Conservation (phyloP, 2,113 vertebrate species). For the Semnornis frantzii region DNA sequence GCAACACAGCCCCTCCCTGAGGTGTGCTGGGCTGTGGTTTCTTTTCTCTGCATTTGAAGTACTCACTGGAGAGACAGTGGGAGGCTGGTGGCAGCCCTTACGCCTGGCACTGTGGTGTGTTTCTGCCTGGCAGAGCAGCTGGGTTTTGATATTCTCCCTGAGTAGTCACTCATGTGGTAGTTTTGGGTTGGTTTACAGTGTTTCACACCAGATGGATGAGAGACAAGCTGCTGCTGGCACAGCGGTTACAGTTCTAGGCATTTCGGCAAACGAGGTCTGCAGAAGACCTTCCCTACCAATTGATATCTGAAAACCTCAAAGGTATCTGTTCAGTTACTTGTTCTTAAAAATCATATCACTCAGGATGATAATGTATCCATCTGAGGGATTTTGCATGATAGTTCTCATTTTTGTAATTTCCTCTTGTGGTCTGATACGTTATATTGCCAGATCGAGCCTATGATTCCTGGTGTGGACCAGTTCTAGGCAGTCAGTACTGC, state of each 20-base stretch:
- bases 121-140: neutral
- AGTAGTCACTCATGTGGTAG: neutral
- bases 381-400: neutral
- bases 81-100: neutral
- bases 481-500: neutral
- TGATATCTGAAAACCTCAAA: neutral
- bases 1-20: neutral
- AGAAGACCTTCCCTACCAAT: neutral
- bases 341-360: neutral
- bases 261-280: neutral
- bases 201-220: neutral
- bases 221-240: neutral
- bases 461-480: neutral
- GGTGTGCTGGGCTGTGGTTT: neutral
- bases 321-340: neutral
- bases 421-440: neutral
- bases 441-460: neutral
- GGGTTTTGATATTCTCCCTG: neutral
- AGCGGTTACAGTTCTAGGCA: neutral
- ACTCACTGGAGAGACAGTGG: neutral
- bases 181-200: neutral
- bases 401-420: neutral
- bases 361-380: neutral
- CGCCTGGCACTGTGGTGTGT: accelerated
- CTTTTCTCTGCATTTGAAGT: neutral